Evolutionary conservation across 2,888 invertebrate genomes (phyloP).

Genomic region (Mystacides longicornis): DNA sequence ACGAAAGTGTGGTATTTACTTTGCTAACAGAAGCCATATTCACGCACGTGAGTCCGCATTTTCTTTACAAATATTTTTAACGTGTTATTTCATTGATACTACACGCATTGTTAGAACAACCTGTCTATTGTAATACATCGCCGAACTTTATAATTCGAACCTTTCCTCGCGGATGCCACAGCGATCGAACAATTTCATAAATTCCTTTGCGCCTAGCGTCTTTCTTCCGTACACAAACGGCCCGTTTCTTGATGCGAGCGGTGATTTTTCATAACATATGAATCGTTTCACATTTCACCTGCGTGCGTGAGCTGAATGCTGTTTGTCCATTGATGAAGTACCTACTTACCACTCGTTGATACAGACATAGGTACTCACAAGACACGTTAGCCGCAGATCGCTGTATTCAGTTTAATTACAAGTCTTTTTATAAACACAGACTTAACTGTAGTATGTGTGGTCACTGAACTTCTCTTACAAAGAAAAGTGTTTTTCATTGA

Average conservation of each 20-base stretch:
- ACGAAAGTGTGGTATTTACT: too few species aligned
- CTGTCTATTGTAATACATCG: background rate
- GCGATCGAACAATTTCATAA: conserved; percentile 16
- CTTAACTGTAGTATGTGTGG: background rate
- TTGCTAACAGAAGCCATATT: too few species aligned
- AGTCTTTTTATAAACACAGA: background rate
- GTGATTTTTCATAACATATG: background rate
- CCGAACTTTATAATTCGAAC: background rate
- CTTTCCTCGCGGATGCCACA: background rate
- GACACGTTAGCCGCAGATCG: background rate
- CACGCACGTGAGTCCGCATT: too few species aligned
- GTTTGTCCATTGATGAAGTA: too few species aligned
- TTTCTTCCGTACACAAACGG: background rate
- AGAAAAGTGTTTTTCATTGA: background rate
- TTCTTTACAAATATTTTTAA: too few species aligned
- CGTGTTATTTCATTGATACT: background rate
- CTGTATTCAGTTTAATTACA: background rate
- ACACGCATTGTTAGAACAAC: background rate
- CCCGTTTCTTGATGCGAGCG: too few species aligned
- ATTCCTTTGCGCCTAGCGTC: conserved; percentile 19
- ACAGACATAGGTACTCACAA: background rate
- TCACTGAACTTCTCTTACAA: background rate
- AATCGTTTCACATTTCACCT: conserved; percentile 2
- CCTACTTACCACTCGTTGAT: background rate
- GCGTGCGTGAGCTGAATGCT: background rate